Evolutionary conservation across 2,113 vertebrate species (phyloP), one percentile per base, ranked within the genome.

Genomic region (Petromus typicus): DNA sequence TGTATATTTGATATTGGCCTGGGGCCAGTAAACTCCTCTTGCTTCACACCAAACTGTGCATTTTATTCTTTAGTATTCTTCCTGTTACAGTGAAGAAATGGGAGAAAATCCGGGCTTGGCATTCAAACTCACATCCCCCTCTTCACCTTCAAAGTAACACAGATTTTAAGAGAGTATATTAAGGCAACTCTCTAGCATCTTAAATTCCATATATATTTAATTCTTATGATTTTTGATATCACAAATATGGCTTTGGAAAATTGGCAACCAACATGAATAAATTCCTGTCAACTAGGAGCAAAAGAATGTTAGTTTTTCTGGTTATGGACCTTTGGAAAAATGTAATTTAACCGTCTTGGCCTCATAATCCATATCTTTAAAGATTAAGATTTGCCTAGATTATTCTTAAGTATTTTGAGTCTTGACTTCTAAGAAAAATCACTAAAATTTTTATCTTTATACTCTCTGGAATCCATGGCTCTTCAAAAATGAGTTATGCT

Each of bases 161-260:
- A 14, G 2, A 69, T 57, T 61, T 90, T 71, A 75, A 37, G 64
- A 79, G 20, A 32, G 48, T 7, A 54, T 37, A 16, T 37, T 43
- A 56, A 63, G 48, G 14, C 13, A 56, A 51, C 56, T 54, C 23
- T 13, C 12, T 27, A 23, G 4, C 5, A 17, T 48, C 76, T 32
- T 67, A 23, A 57, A 51, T 37, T 57, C 78, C 48, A 51, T 51
- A 51, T 51, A 51, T 51, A 51, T 32, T 67, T 30, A 57, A 51
- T 37, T 57, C 78, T 79, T 90, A 80, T 75, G 25, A 89, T 25
- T 63, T 63, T 93, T 83, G 89, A 43, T 37, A 14, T 80, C 73
- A 61, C 13, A 34, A 51, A 51, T 79, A 95, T 61, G 89, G 45
- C 91, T 89, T 86, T 43, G 18, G 57, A 92, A 95, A 87, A 63